Percentiles rank a stretch among this genome's conserved stretches.
These are phyloP conservation scores for Pipistrellus kuhlii DNA, from an alignment of 2,797 vertebrate species.

Conservation along the genomic window DNA sequence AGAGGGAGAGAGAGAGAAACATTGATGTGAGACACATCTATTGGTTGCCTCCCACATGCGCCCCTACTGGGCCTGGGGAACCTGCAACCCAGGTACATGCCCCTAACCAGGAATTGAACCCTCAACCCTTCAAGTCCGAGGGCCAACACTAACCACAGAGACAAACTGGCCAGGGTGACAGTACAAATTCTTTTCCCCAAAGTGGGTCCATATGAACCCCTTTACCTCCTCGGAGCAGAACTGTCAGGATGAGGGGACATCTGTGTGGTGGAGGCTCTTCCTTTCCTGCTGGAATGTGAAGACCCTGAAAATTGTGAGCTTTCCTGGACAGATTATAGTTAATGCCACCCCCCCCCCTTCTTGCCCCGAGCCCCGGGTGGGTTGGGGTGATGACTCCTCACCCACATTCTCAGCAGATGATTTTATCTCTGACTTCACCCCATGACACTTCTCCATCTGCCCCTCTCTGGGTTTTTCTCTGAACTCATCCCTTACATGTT, in stretches of 20 bases:
- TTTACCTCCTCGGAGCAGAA: not conserved
- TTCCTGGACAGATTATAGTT: not conserved
- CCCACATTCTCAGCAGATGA: not conserved
- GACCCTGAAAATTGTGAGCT: not conserved
- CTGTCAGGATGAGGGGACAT: not conserved
- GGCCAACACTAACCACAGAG: too few relatives aligned
- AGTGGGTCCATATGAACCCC: not conserved
- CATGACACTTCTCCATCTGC: not conserved
- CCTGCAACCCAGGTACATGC: too few relatives aligned
- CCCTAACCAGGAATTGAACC: too few relatives aligned
- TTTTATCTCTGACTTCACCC: not conserved
- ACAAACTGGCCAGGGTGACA: too few relatives aligned
- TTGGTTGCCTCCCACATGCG: too few relatives aligned
- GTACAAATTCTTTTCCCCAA: not conserved
- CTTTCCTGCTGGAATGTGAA: not conserved
- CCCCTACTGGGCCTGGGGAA: too few relatives aligned
- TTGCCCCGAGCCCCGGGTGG: not conserved
- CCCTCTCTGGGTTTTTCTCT: not conserved
- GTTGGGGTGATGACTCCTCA: not conserved
- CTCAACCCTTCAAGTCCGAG: too few relatives aligned
- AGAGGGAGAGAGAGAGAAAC: too few relatives aligned
- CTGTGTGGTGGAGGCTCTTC: not conserved
- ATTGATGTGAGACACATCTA: too few relatives aligned
- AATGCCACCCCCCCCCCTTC: not conserved
- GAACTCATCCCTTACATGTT: not conserved